Percentiles rank a stretch among this genome's conserved stretches.
These are phyloP conservation scores for Paguma larvata DNA, from an alignment of 2,797 vertebrate genomes.

Conservation along the genomic window DNA sequence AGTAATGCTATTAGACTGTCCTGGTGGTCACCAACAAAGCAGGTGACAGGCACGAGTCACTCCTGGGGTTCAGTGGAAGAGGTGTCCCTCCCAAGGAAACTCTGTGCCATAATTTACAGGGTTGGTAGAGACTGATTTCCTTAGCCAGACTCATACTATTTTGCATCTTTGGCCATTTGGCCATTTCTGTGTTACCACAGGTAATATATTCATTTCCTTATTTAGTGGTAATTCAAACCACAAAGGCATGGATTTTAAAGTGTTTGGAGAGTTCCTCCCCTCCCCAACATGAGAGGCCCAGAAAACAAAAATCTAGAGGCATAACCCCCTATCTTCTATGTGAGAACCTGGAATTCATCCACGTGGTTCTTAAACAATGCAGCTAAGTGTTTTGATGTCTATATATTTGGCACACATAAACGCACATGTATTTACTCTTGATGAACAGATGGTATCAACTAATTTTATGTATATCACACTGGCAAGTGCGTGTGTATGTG, in stretches of 20 bases:
- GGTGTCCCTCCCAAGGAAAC: background rate
- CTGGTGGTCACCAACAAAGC: fast-evolving
- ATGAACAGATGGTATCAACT: background rate
- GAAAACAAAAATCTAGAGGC: background rate
- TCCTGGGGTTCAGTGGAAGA: fast-evolving
- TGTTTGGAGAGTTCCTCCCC: background rate
- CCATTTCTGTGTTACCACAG: background rate
- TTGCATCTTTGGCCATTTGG: background rate
- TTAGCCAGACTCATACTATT: background rate
- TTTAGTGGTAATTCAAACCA: background rate
- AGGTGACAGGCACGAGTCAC: fast-evolving
- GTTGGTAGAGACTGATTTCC: background rate
- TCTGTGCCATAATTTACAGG: background rate
- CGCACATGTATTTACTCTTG: background rate
- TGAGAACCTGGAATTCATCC: background rate
- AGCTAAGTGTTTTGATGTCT: background rate
- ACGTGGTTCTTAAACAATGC: background rate
- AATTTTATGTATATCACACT: background rate
- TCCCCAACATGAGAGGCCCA: background rate
- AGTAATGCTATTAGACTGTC: too few species aligned
- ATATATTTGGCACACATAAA: background rate
- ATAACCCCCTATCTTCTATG: background rate
- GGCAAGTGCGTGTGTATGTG: background rate
- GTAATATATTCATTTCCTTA: background rate
- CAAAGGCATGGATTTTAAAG: background rate